Base-by-base conservation (phyloP, 1,140 invertebrate species). In the Zaprionus tsacasi region DNA sequence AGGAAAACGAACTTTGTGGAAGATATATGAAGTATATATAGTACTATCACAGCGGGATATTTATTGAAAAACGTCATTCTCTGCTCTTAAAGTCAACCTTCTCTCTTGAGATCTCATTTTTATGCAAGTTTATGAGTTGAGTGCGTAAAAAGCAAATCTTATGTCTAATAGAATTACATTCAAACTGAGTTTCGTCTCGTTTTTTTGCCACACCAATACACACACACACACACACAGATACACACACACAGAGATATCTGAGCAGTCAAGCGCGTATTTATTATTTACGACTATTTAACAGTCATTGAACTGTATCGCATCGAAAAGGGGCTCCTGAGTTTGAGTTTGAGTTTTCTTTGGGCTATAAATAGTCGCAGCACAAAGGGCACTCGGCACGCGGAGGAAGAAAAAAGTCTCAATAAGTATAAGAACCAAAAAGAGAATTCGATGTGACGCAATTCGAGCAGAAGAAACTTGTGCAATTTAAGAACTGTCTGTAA, bases 271-370 rank as follows among this genome's bases (percentile, higher is more conserved):
- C 30, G 35, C 35, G 58, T 50, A 66, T 78, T 70, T 63, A 70
- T 83, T 88, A 78, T 88, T 82, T 75, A 83, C 80, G 83, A 70
- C 80, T 70, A 82, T 87, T 78, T 83, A 73, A 68, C 71, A 81
- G 85, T 87, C 85, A 89, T 72, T 87, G 80, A 87, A 89, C 77
- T 87, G 72, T 25, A 59, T 17, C 35, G 58, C 54, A 50, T 68
- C 52, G 45, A 66, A 36, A 69, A 80, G 70, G 70, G 76, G 40
- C 78, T 60, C 67, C 65, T 79, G 65, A 65, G 43, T 71, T 71
- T 38, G 80, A 50, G 33, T 50, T 54, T 45, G 69, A 68, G 43
- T 79, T 71, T 38, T 75, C 45, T 54, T 45, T 33, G 63, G 58
- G 55, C 76, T 82, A 87, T 79, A 79, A 86, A 86, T 87, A 87